Base-by-base conservation (phyloP, 2,888 invertebrate genomes). In the Alloscopus bannaensis region DNA sequence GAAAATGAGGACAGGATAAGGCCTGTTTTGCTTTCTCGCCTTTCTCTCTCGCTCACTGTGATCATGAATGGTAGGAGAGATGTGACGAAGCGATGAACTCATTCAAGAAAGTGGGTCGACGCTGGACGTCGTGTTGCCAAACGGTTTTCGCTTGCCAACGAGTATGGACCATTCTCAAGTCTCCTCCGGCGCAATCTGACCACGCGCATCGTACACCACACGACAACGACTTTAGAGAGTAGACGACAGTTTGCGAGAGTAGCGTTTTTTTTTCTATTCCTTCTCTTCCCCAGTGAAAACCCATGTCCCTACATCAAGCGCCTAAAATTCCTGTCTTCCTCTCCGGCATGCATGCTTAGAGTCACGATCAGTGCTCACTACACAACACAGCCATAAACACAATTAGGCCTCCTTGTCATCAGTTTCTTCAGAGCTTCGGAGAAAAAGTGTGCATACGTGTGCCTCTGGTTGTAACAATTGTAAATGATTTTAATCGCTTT, bases 91-190 rank as follows among this genome's bases (percentile, higher is more conserved):
- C 64, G 85, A 85, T 85, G 85, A 86, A 85, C 85, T 84, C 85
- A 82, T 85, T 86, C 80, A 81, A 78, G 83, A 86, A 80, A 85
- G 81, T 85, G 79, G 86, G 86, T 85, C 84, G 79, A 71, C 79
- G 71, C 75, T 81, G 83, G 79, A 72, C 68, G 72, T 69, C 47
- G 80, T 80, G 60, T 73, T 73, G 80, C 69, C 80, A 80, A 68
- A 80, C 73, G 73, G 72, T 64, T 80, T 60, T 52, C 69, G 73
- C 68, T 80, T 73, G 80, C 80, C 80, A 80, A 60, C 80, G 68
- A 73, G 80, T 47, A 68, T 80, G 80, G 80, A 80, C 80, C 80
- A 80, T 68, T 80, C 73, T 80, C 29, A 52, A 73, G 52, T 80
- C 62, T 29, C 52, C 69, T 65, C 73, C 69, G 60, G 36, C 50